Conservation (phyloP, 2,888 invertebrate genomes). For the Athripsodes cinereus region DNA sequence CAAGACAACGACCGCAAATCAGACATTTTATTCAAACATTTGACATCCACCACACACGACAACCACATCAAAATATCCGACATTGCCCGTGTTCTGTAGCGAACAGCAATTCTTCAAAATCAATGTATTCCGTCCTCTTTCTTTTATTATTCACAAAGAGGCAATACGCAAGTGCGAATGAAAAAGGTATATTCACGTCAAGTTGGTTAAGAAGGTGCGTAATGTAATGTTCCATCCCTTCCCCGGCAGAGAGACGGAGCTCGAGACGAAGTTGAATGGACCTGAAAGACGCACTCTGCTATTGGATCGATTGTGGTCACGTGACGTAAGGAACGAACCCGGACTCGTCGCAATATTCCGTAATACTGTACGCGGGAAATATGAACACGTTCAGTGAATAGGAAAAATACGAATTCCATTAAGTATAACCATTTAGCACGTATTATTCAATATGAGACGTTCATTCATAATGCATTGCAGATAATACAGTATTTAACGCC, state of each 20-base stretch:
- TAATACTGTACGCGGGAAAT: constrained; percentile 8
- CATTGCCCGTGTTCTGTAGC: constrained; percentile 26
- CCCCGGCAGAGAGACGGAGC: constrained; percentile 28
- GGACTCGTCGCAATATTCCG: constrained; percentile 9
- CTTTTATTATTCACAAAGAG: constrained; percentile 36
- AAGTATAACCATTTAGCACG: neutral
- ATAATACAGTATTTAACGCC: no score
- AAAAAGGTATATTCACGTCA: constrained; percentile 38
- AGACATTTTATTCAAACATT: constrained; percentile 46
- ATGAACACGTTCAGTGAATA: neutral
- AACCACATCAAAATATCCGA: constrained; percentile 52
- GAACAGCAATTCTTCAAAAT: constrained; percentile 16
- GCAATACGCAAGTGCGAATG: constrained; percentile 48
- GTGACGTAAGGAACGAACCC: constrained; percentile 34
- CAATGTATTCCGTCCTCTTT: constrained; percentile 37
- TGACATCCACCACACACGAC: constrained; percentile 47
- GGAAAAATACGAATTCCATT: neutral
- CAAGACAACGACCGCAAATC: constrained; percentile 13
- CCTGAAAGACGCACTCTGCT: constrained; percentile 49
- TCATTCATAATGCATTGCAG: neutral
- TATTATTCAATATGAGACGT: neutral
- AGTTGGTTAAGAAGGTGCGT: constrained; percentile 36
- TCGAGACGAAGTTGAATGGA: constrained; percentile 51
- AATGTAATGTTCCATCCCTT: constrained; percentile 39
- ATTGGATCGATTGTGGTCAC: constrained; percentile 53